These are phyloP conservation scores for Orycteropus afer DNA, from an alignment of 2,113 vertebrate species.

Conservation along the genomic window DNA sequence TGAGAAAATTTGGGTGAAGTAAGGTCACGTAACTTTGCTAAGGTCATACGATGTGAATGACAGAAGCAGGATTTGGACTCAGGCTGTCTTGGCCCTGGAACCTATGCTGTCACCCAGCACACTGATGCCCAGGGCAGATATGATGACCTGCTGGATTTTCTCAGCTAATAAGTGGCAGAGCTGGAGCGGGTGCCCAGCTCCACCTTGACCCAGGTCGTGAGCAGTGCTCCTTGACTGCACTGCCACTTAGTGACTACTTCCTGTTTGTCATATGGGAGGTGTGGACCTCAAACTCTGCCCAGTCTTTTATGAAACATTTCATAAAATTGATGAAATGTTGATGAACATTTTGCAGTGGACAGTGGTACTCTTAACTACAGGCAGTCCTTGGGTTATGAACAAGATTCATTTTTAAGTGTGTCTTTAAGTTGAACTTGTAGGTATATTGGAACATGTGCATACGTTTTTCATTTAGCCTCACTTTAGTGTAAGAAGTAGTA, in stretches of 20 bases:
- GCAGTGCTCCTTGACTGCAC: neutral
- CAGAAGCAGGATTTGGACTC: neutral
- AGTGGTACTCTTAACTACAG: neutral
- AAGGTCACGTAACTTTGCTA: neutral
- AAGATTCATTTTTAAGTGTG: neutral
- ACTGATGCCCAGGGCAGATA: neutral
- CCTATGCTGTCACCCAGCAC: no score
- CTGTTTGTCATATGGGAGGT: neutral
- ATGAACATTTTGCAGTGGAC: neutral
- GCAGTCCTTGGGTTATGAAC: neutral
- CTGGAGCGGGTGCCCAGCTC: neutral
- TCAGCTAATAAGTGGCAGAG: neutral
- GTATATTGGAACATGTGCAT: neutral
- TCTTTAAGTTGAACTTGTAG: neutral
- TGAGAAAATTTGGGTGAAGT: neutral
- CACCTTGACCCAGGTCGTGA: neutral
- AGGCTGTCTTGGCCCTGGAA: neutral
- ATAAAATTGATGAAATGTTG: neutral
- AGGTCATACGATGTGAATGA: neutral
- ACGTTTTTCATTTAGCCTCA: neutral
- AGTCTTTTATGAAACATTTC: no score
- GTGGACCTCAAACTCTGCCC: neutral
- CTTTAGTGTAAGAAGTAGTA: no score
- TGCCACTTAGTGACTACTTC: neutral
- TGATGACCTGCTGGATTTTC: neutral